These are phyloP conservation scores for Scylla paramamosain DNA, from an alignment of 1,140 invertebrate species.

Conservation along the genomic window DNA sequence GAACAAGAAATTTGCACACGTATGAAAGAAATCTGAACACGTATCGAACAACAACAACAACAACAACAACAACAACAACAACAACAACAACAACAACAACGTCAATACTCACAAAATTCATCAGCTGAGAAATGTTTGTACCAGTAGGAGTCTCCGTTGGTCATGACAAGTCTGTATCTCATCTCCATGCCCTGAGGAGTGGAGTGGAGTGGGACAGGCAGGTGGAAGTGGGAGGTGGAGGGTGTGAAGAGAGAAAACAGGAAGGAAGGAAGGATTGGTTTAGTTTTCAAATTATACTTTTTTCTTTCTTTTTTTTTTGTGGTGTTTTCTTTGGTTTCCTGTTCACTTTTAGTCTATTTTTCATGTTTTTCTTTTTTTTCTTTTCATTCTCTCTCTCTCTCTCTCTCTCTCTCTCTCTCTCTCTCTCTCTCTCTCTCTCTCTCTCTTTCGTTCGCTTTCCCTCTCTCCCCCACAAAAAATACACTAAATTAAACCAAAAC, in stretches of 20 bases:
- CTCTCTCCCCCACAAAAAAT: no score
- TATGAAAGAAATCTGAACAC: background rate
- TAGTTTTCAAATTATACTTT: no score
- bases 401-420: no score
- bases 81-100: background rate
- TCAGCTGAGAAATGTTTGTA: slow-evolving; percentile 94
- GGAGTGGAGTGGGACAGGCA: background rate
- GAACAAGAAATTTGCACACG: background rate
- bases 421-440: no score
- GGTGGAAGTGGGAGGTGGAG: background rate
- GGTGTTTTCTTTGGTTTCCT: no score
- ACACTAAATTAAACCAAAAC: no score
- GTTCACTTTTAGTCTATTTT: no score
- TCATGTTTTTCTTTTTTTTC: no score
- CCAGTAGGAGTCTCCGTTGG: slow-evolving; percentile 91
- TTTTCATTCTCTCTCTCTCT: no score
- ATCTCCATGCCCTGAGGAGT: slow-evolving; percentile 85
- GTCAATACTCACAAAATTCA: slow-evolving; percentile 90
- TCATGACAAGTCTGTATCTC: slow-evolving; percentile 88
- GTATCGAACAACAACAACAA: background rate
- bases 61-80: background rate
- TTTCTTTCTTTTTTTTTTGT: no score
- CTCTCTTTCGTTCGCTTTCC: no score
- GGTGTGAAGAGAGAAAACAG: background rate
- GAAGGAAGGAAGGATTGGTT: background rate